phyloP scores from a whole-genome alignment of 2,797 vertebrate genomes.

The Sparus aurata region DNA sequence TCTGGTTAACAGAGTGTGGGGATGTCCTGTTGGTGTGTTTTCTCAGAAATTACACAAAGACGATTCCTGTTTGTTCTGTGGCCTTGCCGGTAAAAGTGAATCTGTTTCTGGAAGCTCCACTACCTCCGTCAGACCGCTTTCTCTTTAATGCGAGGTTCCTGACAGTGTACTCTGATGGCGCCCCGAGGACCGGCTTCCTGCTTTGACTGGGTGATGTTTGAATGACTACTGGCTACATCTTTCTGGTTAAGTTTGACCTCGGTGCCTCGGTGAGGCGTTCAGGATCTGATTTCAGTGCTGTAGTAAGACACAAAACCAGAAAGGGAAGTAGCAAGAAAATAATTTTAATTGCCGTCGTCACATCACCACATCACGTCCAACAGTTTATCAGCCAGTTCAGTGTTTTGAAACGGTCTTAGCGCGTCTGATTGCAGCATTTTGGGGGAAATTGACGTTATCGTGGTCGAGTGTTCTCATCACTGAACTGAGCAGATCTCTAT shows the following conservation, averaged over 20 bases:
- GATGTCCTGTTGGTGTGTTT: neutral
- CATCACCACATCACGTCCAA: neutral
- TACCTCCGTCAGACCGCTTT: neutral
- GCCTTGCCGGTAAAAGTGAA: neutral
- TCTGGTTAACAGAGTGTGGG: neutral
- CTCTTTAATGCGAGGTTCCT: neutral
- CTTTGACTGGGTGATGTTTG: constrained; percentile 22
- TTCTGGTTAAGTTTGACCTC: constrained; percentile 29
- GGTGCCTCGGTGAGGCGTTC: neutral
- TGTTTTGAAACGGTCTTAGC: no score
- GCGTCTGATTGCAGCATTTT: neutral
- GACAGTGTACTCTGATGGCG: neutral
- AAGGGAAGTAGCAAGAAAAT: neutral
- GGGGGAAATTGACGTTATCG: no score
- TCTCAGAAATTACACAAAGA: neutral
- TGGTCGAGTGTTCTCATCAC: no score
- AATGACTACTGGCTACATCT: constrained; percentile 2
- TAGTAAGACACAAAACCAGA: neutral
- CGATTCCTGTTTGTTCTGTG: neutral
- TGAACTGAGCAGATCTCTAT: no score
- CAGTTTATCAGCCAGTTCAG: no score
- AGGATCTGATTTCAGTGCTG: constrained; percentile 25
- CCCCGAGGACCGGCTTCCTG: constrained; percentile 3
- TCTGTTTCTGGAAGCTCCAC: neutral
- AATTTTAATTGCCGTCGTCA: neutral